Conservation (phyloP, 2,888 invertebrate species). For the Eutolmus rufibarbis region DNA sequence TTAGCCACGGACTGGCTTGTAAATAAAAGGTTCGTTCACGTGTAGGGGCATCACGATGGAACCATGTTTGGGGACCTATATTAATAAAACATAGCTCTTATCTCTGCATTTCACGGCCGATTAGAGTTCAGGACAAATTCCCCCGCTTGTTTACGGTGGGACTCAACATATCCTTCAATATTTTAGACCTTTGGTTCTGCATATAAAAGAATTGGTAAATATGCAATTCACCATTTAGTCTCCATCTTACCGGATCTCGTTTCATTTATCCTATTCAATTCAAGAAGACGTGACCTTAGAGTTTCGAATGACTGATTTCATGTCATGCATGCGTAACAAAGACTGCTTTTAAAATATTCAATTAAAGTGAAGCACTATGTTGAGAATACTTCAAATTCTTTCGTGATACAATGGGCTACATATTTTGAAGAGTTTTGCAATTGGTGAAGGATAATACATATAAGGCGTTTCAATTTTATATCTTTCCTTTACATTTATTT, state of each 20-base stretch:
- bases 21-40: constrained; percentile 7
- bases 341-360: not conserved
- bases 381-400: not conserved
- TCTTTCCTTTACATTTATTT: not conserved
- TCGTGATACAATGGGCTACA: not conserved
- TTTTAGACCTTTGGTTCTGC: not conserved
- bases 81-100: constrained; percentile 22
- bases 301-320: not conserved
- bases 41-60: not conserved
- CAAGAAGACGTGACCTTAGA: not conserved
- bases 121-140: not conserved
- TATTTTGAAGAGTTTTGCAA: not conserved
- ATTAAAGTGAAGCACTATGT: not conserved
- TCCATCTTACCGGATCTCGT: not conserved
- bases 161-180: not conserved
- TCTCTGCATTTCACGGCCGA: constrained; percentile 28
- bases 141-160: not conserved
- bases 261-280: not conserved
- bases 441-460: not conserved
- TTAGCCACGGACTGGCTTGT: not conserved
- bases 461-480: not conserved
- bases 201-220: not conserved
- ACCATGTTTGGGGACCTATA: not conserved
- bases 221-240: not conserved
- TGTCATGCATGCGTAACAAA: not conserved